phyloP scores from a whole-genome alignment of 2,888 invertebrate genomes.

The Leptothorax acervorum region DNA sequence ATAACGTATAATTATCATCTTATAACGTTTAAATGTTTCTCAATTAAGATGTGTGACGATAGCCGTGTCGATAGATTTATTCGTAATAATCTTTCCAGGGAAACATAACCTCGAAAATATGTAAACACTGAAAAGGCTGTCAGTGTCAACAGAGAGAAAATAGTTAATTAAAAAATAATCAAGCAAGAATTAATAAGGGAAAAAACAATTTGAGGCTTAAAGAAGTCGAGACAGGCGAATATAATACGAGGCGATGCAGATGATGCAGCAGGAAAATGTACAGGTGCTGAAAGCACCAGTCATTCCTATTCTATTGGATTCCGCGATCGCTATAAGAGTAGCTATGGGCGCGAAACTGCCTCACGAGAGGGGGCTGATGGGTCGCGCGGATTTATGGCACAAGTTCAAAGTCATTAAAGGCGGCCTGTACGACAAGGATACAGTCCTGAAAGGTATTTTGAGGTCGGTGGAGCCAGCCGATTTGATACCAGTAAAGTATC shows the following conservation, averaged over 20 bases:
- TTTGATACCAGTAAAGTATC: slow-evolving; percentile 86
- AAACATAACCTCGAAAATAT: slow-evolving; percentile 7
- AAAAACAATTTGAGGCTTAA: not conserved
- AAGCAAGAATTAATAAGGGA: not conserved
- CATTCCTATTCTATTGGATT: slow-evolving; percentile 74
- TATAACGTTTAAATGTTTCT: not conserved
- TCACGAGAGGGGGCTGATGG: slow-evolving; percentile 81
- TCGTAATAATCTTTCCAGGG: not conserved
- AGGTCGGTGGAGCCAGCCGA: slow-evolving; percentile 86
- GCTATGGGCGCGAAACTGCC: slow-evolving; percentile 76
- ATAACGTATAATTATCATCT: not conserved
- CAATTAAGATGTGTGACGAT: not conserved
- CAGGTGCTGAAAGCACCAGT: slow-evolving; percentile 66
- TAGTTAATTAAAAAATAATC: not conserved
- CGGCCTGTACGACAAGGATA: slow-evolving; percentile 81
- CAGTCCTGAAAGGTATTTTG: slow-evolving; percentile 85
- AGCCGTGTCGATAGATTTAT: not conserved
- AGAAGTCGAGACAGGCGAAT: not conserved
- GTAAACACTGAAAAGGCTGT: slow-evolving; percentile 13
- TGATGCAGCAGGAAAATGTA: not conserved
- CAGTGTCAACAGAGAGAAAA: not conserved
- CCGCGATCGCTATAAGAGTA: slow-evolving; percentile 77
- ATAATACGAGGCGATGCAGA: not conserved
- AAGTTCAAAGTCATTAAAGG: slow-evolving; percentile 81
- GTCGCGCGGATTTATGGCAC: slow-evolving; percentile 82